Evolutionary conservation across 2,113 vertebrate genomes (phyloP).

Genomic region (Orthonyx spaldingii): DNA sequence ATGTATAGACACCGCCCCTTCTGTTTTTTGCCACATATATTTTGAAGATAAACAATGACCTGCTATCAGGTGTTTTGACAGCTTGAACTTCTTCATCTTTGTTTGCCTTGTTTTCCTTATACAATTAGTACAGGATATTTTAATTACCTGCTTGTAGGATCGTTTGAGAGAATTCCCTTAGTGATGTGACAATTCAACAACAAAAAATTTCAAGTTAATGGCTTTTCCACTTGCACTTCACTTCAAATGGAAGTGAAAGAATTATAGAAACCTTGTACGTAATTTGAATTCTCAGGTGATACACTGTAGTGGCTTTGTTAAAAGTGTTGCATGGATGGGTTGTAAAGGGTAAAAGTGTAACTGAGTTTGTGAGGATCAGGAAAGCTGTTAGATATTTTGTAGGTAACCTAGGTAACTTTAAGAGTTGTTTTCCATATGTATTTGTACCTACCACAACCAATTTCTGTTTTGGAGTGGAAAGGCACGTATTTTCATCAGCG

Average conservation of each 20-base stretch:
- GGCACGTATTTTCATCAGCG: accelerated
- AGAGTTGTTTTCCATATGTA: not conserved
- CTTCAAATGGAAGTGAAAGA: not conserved
- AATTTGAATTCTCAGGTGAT: not conserved
- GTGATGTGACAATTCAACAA: not conserved
- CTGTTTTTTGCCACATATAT: not conserved
- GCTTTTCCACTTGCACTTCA: not conserved
- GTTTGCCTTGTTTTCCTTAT: not conserved
- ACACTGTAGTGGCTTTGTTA: not conserved
- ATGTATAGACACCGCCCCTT: not conserved
- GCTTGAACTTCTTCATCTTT: not conserved
- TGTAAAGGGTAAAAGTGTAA: not conserved
- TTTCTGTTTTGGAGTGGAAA: not conserved
- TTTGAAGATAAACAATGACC: not conserved
- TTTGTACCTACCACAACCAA: not conserved
- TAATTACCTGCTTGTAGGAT: not conserved
- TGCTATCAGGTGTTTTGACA: not conserved
- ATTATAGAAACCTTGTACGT: not conserved
- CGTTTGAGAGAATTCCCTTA: not conserved
- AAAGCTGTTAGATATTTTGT: not conserved
- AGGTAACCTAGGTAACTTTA: not conserved
- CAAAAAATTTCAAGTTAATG: not conserved
- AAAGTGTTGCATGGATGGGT: not conserved
- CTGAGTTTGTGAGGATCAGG: not conserved
- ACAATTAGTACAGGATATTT: not conserved